Conservation (phyloP, 2,113 vertebrate genomes). For the Neolamprologus sp. region DNA sequence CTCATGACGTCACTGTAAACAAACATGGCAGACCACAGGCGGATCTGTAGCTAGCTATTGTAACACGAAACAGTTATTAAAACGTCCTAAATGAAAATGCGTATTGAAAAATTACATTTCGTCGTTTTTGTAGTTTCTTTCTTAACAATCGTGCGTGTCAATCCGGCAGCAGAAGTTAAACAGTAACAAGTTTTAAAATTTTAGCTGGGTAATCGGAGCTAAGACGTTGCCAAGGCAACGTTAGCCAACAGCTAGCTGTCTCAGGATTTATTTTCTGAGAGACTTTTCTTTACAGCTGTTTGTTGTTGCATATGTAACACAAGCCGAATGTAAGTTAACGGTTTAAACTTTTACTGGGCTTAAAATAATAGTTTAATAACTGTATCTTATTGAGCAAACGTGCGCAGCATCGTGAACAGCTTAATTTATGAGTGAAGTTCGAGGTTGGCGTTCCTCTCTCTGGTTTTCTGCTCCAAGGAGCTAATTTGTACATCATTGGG, state of each 20-base stretch:
- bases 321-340: not conserved
- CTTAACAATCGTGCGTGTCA: too few species aligned
- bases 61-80: not conserved
- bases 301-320: not conserved
- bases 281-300: not conserved
- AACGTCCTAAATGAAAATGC: not conserved
- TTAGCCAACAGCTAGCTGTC: not conserved
- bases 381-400: accelerated
- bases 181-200: not conserved
- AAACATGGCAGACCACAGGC: conserved; percentile 3
- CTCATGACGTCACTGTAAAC: conserved; percentile 10
- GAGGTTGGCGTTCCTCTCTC: not conserved
- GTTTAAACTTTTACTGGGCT: not conserved
- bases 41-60: accelerated
- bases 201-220: not conserved
- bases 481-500: not conserved
- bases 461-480: not conserved
- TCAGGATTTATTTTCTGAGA: not conserved
- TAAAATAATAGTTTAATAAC: not conserved
- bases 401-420: not conserved
- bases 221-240: conserved; percentile 20
- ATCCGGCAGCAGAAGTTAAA: accelerated
- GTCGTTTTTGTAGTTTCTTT: not conserved
- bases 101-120: accelerated
- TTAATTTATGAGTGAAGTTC: not conserved